phyloP scores from a whole-genome alignment of 2,797 vertebrate genomes.

The Danio jaintianensis region DNA sequence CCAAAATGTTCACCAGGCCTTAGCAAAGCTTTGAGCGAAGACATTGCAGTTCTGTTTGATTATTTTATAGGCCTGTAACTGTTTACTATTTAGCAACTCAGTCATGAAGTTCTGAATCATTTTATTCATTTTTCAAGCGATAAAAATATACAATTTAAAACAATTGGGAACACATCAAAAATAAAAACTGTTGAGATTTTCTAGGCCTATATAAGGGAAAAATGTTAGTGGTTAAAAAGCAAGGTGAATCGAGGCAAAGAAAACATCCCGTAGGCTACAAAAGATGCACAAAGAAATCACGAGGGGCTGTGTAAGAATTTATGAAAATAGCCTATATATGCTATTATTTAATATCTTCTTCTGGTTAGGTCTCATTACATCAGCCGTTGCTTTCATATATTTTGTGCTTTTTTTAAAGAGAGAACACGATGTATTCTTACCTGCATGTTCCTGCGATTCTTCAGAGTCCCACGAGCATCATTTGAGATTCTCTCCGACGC shows the following conservation, averaged over 20 bases:
- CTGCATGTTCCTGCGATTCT: constrained; percentile 5
- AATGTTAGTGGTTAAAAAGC: background rate
- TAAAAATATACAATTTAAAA: too few species aligned
- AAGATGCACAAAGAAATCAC: background rate
- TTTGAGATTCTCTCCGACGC: constrained; percentile 6
- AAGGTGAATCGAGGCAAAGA: background rate
- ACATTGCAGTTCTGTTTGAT: too few species aligned
- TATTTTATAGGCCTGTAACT: too few species aligned
- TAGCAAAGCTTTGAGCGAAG: background rate
- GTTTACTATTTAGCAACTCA: too few species aligned
- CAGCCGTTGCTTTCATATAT: background rate
- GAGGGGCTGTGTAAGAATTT: background rate
- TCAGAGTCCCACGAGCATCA: constrained; percentile 20
- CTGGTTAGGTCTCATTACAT: background rate
- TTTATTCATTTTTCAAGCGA: too few species aligned
- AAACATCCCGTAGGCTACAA: background rate
- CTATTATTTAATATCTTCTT: background rate
- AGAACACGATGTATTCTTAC: constrained; percentile 19
- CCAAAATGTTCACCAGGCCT: constrained; percentile 16
- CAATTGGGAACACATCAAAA: too few species aligned
- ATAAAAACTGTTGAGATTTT: too few species aligned
- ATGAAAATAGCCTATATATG: background rate
- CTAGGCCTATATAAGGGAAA: background rate
- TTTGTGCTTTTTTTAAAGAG: background rate
- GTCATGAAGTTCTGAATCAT: too few species aligned